Conservation (phyloP, 2,113 vertebrate genomes). For the Gymnorhina tibicen region DNA sequence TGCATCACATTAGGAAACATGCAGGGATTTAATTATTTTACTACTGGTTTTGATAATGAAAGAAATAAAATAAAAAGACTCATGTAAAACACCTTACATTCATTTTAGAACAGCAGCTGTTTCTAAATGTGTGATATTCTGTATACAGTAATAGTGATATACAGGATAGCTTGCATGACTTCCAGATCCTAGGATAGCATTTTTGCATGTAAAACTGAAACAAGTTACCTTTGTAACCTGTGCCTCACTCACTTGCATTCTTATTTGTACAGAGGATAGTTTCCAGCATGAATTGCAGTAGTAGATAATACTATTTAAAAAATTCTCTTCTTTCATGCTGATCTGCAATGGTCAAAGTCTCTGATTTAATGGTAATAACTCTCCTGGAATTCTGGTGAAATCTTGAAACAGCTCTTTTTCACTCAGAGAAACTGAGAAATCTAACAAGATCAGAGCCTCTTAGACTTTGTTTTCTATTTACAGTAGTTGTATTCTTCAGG, state of each 20-base stretch:
- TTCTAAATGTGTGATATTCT: not conserved
- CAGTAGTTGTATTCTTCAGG: not conserved
- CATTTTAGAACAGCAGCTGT: not conserved
- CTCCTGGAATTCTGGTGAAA: not conserved
- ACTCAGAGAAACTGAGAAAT: not conserved
- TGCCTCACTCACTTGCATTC: accelerated
- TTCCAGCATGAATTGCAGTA: not conserved
- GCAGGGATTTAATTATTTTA: not conserved
- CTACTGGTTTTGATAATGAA: not conserved
- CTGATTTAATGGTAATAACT: not conserved
- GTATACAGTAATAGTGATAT: not conserved
- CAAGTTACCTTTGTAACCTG: not conserved
- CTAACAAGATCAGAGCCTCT: not conserved
- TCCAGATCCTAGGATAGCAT: not conserved
- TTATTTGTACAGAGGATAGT: not conserved
- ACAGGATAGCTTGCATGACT: not conserved
- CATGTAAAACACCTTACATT: not conserved
- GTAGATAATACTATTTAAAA: not conserved
- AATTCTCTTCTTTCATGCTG: not conserved
- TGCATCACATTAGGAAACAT: not conserved
- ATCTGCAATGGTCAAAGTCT: not conserved
- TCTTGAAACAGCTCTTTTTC: not conserved
- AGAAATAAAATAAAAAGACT: not conserved
- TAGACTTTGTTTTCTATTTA: not conserved
- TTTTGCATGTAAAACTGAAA: not conserved